Evolutionary conservation across 2,113 vertebrate species (phyloP).

Genomic region (Pteronura brasiliensis): DNA sequence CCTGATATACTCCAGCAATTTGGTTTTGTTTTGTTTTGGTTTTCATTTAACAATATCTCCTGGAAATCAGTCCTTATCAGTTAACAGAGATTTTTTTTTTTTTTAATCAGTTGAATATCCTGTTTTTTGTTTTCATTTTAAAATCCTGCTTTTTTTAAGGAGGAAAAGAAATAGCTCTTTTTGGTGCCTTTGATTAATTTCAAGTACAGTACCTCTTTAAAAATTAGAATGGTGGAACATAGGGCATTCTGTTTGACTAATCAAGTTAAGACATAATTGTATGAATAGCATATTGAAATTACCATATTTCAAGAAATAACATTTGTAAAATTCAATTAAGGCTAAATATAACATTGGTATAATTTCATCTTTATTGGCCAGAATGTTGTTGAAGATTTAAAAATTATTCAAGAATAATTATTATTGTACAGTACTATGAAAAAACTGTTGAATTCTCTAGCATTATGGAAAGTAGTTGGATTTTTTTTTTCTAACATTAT

Average conservation of each 20-base stretch:
- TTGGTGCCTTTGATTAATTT: neutral
- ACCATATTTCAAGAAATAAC: neutral
- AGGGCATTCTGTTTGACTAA: neutral
- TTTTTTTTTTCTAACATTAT: neutral
- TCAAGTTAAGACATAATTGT: conserved; percentile 15
- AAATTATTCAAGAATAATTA: conserved; percentile 31
- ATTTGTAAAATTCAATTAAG: neutral
- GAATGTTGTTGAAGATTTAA: conserved; percentile 25
- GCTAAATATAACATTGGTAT: conserved; percentile 13
- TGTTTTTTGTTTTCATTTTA: neutral
- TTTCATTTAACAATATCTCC: neutral
- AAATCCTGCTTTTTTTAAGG: neutral
- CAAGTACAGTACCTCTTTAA: conserved; percentile 20
- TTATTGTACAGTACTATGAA: neutral
- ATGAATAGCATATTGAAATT: neutral
- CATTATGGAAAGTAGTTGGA: neutral
- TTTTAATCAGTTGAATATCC: neutral
- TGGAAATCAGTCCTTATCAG: neutral
- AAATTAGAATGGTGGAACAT: neutral
- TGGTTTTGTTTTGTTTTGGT: neutral
- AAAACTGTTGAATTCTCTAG: neutral
- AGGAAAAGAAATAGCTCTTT: neutral
- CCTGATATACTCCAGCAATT: neutral
- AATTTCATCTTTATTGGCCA: conserved; percentile 14
- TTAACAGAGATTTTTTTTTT: neutral